These are phyloP conservation scores for Sceloporus tristichus DNA, from an alignment of 2,113 vertebrate species.

Conservation along the genomic window DNA sequence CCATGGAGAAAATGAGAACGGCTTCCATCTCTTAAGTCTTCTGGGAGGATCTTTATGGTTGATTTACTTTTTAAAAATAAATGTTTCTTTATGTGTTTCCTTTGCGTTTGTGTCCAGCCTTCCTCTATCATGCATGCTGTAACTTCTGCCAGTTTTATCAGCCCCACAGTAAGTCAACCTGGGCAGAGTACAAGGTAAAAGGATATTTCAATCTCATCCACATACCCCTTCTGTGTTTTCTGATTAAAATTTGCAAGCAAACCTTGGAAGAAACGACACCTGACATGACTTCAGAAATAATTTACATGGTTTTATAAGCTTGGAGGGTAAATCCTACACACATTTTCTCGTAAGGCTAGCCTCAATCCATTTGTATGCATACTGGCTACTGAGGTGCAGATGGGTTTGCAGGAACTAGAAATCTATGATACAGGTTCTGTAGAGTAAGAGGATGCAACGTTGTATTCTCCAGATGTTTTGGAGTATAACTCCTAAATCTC, in stretches of 20 bases:
- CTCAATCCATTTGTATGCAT: slow-evolving; percentile 44
- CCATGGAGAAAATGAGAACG: slow-evolving; percentile 90
- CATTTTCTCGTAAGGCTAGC: not conserved
- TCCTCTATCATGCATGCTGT: slow-evolving; percentile 72
- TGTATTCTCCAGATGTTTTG: not conserved
- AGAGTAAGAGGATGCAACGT: slow-evolving; percentile 26
- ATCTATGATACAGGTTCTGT: slow-evolving; percentile 65
- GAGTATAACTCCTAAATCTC: not conserved
- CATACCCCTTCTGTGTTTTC: slow-evolving; percentile 81
- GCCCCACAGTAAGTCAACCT: slow-evolving; percentile 74
- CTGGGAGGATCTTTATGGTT: slow-evolving; percentile 89
- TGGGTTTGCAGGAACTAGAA: not conserved
- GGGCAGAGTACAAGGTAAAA: slow-evolving; percentile 78
- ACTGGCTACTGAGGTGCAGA: not conserved
- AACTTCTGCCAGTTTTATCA: slow-evolving; percentile 76
- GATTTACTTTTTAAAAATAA: slow-evolving; percentile 87
- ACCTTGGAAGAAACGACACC: slow-evolving; percentile 82
- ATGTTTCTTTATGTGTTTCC: slow-evolving; percentile 85
- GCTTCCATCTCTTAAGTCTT: slow-evolving; percentile 83
- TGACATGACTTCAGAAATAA: slow-evolving; percentile 82
- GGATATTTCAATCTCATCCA: slow-evolving; percentile 80
- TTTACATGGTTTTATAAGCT: slow-evolving; percentile 75
- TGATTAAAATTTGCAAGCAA: slow-evolving; percentile 86
- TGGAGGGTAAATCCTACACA: slow-evolving; percentile 57
- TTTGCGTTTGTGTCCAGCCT: slow-evolving; percentile 79